Percentiles rank a stretch among this genome's conserved stretches.
phyloP scores from a whole-genome alignment of 2,888 invertebrate genomes.

The Cyclophora albipunctata region DNA sequence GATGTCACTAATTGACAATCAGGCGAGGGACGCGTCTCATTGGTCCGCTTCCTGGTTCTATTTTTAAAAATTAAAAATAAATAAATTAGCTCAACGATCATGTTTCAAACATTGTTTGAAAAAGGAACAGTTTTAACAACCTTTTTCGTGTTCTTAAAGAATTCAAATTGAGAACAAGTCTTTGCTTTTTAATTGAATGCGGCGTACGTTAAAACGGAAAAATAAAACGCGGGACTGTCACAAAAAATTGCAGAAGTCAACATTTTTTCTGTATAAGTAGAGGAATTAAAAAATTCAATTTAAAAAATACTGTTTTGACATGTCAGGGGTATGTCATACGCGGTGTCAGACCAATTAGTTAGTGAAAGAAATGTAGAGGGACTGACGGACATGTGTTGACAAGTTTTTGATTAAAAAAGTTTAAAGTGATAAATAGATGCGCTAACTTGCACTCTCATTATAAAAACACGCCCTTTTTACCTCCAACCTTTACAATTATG shows the following conservation, averaged over 20 bases:
- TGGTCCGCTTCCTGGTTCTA: constrained; percentile 64
- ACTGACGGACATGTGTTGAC: constrained; percentile 60
- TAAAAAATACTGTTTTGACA: constrained; percentile 39
- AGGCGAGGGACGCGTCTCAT: constrained; percentile 71
- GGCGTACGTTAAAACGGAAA: too few species aligned
- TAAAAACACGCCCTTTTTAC: not conserved
- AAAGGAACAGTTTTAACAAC: not conserved
- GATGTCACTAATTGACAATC: constrained; percentile 77
- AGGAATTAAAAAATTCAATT: constrained; percentile 34
- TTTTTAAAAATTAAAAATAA: constrained; percentile 74
- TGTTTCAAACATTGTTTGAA: constrained; percentile 32
- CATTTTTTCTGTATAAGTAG: constrained; percentile 7
- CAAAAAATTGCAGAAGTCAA: constrained; percentile 1
- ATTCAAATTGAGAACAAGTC: not conserved
- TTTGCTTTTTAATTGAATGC: too few species aligned
- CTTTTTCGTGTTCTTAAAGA: constrained; percentile 7
- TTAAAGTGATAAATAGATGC: constrained; percentile 32
- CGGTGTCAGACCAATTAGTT: constrained; percentile 70
- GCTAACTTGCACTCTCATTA: constrained; percentile 9
- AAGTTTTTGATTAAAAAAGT: constrained; percentile 42
- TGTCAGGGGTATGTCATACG: constrained; percentile 37
- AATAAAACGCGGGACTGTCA: not conserved
- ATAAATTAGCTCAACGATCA: constrained; percentile 59
- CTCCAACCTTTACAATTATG: constrained; percentile 3
- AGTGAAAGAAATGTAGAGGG: constrained; percentile 55